phyloP scores from a whole-genome alignment of 2,113 vertebrate species.

The Phaetusa simplex region DNA sequence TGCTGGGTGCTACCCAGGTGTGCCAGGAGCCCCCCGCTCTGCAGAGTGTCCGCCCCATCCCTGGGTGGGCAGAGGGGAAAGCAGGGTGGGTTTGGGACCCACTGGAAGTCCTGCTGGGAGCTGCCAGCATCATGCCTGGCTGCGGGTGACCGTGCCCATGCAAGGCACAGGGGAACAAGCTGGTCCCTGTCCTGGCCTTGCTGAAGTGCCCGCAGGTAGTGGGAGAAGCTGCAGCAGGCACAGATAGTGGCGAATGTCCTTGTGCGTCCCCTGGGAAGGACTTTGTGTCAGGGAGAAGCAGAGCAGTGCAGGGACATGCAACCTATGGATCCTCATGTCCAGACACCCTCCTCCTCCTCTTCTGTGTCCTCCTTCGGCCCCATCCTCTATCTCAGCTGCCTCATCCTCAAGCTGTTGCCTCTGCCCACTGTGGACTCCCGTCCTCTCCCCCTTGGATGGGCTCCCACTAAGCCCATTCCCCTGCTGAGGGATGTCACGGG shows the following conservation, averaged over 20 bases:
- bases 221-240: background rate
- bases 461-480: background rate
- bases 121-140: background rate
- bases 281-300: background rate
- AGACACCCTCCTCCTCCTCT: background rate
- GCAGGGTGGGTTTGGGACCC: background rate
- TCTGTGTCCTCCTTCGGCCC: background rate
- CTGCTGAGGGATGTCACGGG: background rate
- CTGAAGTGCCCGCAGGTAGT: background rate
- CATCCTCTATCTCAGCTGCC: background rate
- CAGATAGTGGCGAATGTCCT: background rate
- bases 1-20: background rate
- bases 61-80: background rate
- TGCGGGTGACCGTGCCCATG: background rate
- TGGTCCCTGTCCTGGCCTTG: background rate
- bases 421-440: background rate
- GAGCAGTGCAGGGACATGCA: accelerated
- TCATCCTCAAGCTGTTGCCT: accelerated
- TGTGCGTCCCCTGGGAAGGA: background rate
- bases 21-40: background rate
- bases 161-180: accelerated
- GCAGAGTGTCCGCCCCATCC: accelerated
- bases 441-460: background rate
- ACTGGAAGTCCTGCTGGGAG: background rate
- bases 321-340: background rate